A percentile compares a stretch with the other conserved stretches of the same genome.
Evolutionary conservation across 92 coral and sea anemone species (phyloP).

Genomic region (Heliopora coerulea): DNA sequence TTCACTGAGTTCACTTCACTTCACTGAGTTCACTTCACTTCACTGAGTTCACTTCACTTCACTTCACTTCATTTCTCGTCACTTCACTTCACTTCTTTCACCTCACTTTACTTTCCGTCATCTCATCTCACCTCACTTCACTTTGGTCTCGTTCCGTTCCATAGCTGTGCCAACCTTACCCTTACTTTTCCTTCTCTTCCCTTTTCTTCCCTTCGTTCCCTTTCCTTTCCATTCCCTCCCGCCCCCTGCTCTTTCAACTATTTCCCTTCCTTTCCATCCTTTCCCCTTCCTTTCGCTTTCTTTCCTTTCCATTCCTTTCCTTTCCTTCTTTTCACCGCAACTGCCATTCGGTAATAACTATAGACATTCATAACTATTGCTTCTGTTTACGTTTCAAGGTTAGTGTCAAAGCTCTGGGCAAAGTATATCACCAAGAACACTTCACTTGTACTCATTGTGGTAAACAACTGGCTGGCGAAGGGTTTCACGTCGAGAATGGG

Average conservation of each 20-base stretch:
- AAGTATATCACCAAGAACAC: slow-evolving; percentile 90
- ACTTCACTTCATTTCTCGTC: too few relatives aligned
- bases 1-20: too few relatives aligned
- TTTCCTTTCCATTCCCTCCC: not conserved
- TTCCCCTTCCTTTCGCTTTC: not conserved
- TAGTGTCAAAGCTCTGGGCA: slow-evolving; percentile 93
- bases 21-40: too few relatives aligned
- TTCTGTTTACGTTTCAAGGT: slow-evolving; percentile 68
- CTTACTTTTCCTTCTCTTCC: too few relatives aligned
- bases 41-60: too few relatives aligned
- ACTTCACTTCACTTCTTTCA: too few relatives aligned
- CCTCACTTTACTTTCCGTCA: too few relatives aligned
- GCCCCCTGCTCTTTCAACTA: not conserved
- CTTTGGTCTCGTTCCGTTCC: too few relatives aligned
- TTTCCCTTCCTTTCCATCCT: not conserved
- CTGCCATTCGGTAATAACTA: too few relatives aligned
- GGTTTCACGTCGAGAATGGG: slow-evolving; percentile 96
- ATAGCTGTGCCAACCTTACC: too few relatives aligned
- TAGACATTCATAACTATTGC: too few relatives aligned
- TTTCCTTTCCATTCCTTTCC: not conserved
- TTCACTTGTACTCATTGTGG: slow-evolving; percentile 84
- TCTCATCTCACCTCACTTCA: not conserved
- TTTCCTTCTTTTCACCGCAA: not conserved
- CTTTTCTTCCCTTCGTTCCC: too few relatives aligned
- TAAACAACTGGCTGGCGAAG: slow-evolving; percentile 80